A percentile compares a stretch with the other conserved stretches of the same genome.
These are phyloP conservation scores for Gulo gulo DNA, from an alignment of 2,113 vertebrate genomes.

Conservation along the genomic window DNA sequence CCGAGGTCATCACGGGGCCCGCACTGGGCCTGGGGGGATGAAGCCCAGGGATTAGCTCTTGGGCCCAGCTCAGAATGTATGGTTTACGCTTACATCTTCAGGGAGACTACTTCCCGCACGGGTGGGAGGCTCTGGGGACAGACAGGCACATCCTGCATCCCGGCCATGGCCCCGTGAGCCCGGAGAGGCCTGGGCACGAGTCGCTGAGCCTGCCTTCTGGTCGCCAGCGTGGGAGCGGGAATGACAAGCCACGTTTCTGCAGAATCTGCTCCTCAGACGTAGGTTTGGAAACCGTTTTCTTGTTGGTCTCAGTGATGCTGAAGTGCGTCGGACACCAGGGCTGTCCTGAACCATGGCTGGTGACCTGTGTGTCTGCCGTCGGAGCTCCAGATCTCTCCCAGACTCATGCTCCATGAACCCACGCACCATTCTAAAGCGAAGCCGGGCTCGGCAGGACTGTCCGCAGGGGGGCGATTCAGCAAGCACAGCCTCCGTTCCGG, in stretches of 20 bases:
- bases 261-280: not conserved
- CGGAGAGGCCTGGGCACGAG: rapidly evolving
- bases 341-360: too few species aligned
- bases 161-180: not conserved
- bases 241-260: rapidly evolving
- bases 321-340: not conserved
- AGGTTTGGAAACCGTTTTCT: not conserved
- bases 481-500: rapidly evolving
- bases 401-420: too few species aligned
- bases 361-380: not conserved
- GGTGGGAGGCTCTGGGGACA: not conserved
- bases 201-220: rapidly evolving
- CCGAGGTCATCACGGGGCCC: not conserved
- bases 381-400: too few species aligned
- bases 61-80: not conserved
- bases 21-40: not conserved
- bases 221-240: rapidly evolving
- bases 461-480: rapidly evolving
- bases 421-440: not conserved
- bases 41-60: not conserved
- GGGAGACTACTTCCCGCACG: rapidly evolving
- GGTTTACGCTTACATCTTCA: not conserved
- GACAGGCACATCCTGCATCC: not conserved
- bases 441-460: not conserved
- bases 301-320: not conserved